Base-by-base conservation (phyloP, 2,113 vertebrate genomes). In the Cichladusa arquata region DNA sequence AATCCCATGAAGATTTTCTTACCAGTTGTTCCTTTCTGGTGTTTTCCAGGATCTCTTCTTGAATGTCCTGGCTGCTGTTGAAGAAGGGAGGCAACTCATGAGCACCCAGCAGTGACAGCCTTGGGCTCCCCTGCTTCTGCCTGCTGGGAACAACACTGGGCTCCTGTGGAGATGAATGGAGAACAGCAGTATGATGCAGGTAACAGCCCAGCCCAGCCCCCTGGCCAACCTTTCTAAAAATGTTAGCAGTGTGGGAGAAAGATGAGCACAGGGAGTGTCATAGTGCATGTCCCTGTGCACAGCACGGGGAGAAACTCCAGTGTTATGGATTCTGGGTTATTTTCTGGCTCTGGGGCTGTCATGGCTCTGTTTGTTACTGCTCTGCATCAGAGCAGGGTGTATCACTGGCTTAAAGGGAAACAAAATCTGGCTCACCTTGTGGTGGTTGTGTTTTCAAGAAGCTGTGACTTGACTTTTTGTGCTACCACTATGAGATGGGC, bases 181-280 rank as follows among this genome's bases (percentile, higher is more conserved):
- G 98, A 98, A 93, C 97, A 98, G 97, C 98, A 97, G 72, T 95
- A 92, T 96, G 98, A 98, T 81, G 96, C 97, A 98, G 98, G 98
- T 98, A 98, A 69, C 56, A 51, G 22, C 8, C 33, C 4, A 6
- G 64, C 81, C 31, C 69, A 88, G 61, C 57, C 84, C 61, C 14
- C 19, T 81, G 51, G 33, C 47, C 71, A 72, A 1, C 1, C 4
- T 4, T 9, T 64, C 70, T 82, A 10, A 38, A 67, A 66, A 8
- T 12, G 16, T 16, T 28, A 19, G 19, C 42, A 2, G 18, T 34
- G 28, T 29, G 82, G 19, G 44, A 12, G 24, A 12, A 11, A 42
- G 36, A 42, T 17, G 34, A 73, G 44, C 19, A 5, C 62, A 61
- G n/a, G 4, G 71, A 10, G 20, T 45, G 57, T 74, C 81, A n/a